These are phyloP conservation scores for Phyllostomus hastatus DNA, from an alignment of 2,113 vertebrate species.

Conservation along the genomic window DNA sequence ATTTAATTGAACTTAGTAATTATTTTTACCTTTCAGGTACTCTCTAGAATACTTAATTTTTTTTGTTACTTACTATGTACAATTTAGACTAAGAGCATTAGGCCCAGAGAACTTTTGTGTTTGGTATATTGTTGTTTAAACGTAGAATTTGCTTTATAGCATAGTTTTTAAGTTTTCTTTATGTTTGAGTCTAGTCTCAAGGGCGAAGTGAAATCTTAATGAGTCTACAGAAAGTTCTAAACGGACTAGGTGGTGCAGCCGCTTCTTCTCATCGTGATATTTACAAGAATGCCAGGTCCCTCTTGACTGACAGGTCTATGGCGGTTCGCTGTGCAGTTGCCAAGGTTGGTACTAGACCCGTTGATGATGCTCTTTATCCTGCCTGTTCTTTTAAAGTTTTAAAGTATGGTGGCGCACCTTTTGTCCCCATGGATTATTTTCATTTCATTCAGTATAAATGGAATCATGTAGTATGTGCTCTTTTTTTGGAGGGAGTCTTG, in stretches of 20 bases:
- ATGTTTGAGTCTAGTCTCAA: slow-evolving; percentile 87
- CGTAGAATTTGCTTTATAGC: neutral
- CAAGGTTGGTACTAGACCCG: slow-evolving; percentile 84
- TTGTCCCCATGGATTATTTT: neutral
- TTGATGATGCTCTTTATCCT: neutral
- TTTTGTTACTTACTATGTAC: neutral
- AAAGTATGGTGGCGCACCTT: neutral
- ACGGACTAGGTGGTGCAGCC: slow-evolving; percentile 94
- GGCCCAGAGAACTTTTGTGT: neutral
- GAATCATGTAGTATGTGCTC: neutral
- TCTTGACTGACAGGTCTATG: slow-evolving; percentile 97
- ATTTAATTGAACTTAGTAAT: slow-evolving; percentile 25
- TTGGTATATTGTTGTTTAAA: slow-evolving; percentile 20
- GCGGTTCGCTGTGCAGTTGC: slow-evolving; percentile 96
- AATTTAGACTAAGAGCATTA: slow-evolving; percentile 8
- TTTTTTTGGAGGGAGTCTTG: neutral
- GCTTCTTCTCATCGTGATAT: slow-evolving; percentile 97
- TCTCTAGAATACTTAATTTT: slow-evolving; percentile 31
- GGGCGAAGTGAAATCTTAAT: slow-evolving; percentile 97
- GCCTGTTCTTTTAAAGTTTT: neutral
- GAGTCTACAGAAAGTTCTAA: slow-evolving; percentile 96
- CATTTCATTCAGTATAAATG: neutral
- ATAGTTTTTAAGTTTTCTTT: slow-evolving; percentile 25
- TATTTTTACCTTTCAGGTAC: neutral
- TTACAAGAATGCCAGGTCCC: slow-evolving; percentile 96